A percentile compares a stretch with the other conserved stretches of the same genome.
Conservation (phyloP, 2,113 vertebrate genomes). For the Tupaia chinensis region DNA sequence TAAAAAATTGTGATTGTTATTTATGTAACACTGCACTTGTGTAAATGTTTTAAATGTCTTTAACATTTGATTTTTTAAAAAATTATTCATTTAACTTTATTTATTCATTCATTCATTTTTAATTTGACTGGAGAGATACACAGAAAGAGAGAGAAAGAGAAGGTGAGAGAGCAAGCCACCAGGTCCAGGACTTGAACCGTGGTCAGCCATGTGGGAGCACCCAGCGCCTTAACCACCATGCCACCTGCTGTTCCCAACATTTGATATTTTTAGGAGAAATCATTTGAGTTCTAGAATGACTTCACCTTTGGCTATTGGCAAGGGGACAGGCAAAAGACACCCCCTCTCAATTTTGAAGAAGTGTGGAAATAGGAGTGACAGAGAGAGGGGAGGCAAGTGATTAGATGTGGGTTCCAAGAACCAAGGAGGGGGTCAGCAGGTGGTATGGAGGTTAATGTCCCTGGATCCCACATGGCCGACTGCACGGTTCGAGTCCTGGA, state of each 20-base stretch:
- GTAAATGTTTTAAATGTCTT: neutral
- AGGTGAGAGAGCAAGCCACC: no score
- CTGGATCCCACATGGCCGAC: no score
- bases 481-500: no score
- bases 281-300: neutral
- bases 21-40: neutral
- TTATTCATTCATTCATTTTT: no score
- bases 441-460: no score
- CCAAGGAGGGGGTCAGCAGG: neutral
- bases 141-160: no score
- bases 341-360: neutral
- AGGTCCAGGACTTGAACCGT: no score
- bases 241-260: neutral
- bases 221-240: no score
- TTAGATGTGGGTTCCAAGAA: neutral
- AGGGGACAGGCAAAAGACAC: constrained; percentile 20
- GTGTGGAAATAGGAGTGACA: neutral
- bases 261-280: constrained; percentile 3
- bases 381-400: neutral
- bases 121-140: no score
- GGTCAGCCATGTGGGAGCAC: no score
- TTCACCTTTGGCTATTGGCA: neutral
- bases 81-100: no score
- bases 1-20: neutral
- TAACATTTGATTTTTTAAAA: neutral